A percentile compares a stretch with the other conserved stretches of the same genome.
Conservation (phyloP, 2,888 invertebrate species). For the Parnassius apollo region DNA sequence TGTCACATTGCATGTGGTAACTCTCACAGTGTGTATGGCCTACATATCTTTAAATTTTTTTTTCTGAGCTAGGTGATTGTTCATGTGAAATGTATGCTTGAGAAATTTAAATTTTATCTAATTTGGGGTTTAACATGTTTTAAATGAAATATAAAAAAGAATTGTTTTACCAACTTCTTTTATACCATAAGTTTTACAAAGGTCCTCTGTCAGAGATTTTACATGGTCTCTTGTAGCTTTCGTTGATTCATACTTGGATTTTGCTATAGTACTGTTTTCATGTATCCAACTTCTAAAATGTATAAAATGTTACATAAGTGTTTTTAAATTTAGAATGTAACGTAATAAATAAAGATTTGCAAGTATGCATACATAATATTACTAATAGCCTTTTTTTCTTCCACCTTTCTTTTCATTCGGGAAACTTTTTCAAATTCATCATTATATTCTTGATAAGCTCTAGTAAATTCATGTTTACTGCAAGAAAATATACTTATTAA, state of each 20-base stretch:
- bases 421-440: constrained; percentile 61
- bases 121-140: too few species aligned
- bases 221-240: constrained; percentile 88
- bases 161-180: constrained; percentile 73
- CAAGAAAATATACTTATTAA: constrained; percentile 28
- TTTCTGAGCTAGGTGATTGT: too few species aligned
- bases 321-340: constrained; percentile 16
- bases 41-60: too few species aligned
- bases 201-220: constrained; percentile 80
- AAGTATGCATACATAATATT: constrained; percentile 61
- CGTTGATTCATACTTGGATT: constrained; percentile 83
- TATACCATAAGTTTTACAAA: constrained; percentile 79
- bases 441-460: constrained; percentile 58
- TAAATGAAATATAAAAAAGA: too few species aligned
- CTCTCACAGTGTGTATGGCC: too few species aligned
- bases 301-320: constrained; percentile 13
- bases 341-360: constrained; percentile 4
- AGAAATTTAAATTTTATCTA: too few species aligned
- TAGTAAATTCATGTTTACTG: constrained; percentile 51
- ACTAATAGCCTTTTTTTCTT: constrained; percentile 57
- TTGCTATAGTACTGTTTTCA: constrained; percentile 85
- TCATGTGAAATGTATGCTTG: too few species aligned
- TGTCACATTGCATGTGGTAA: too few species aligned
- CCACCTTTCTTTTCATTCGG: constrained; percentile 60
- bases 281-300: constrained; percentile 85